A percentile compares a stretch with the other conserved stretches of the same genome.
Evolutionary conservation across 2,888 invertebrate species (phyloP).

Genomic region (Sisyra nigra): DNA sequence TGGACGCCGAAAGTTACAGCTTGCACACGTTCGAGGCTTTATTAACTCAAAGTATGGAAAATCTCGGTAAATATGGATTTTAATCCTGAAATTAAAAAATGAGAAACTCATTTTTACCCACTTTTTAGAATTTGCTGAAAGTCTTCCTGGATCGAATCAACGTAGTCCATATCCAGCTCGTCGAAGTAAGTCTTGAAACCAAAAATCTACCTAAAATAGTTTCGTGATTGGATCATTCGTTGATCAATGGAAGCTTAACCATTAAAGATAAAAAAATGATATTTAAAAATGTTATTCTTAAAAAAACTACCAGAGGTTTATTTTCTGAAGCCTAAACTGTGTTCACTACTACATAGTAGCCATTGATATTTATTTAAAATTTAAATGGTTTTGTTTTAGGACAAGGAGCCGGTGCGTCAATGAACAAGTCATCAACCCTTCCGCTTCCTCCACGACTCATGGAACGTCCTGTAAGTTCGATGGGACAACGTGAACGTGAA

Average conservation of each 20-base stretch:
- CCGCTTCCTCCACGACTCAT: constrained; percentile 60
- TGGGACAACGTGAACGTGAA: constrained; percentile 14
- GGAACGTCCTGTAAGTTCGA: constrained; percentile 38
- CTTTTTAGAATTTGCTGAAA: constrained; percentile 69
- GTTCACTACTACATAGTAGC: background rate
- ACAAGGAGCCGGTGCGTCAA: constrained; percentile 46
- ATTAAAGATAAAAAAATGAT: background rate
- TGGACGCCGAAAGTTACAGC: constrained; percentile 91
- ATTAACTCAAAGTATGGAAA: constrained; percentile 88
- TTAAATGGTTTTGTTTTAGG: constrained; percentile 21
- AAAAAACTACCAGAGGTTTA: background rate
- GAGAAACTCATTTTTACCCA: constrained; percentile 11
- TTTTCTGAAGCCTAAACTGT: background rate
- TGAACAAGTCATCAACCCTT: constrained; percentile 69
- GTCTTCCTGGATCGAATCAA: constrained; percentile 67
- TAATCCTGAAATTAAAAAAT: background rate
- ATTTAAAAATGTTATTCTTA: too few species aligned
- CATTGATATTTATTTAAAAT: background rate
- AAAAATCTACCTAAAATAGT: too few species aligned
- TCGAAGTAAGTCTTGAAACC: constrained; percentile 51
- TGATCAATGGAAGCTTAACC: too few species aligned
- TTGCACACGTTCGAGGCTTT: constrained; percentile 86
- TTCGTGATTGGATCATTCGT: too few species aligned
- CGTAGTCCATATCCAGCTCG: constrained; percentile 73
- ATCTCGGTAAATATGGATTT: constrained; percentile 45